Percentiles rank a stretch among this genome's conserved stretches.
phyloP scores from a whole-genome alignment of 2,797 vertebrate genomes.

The Furcifer pardalis region DNA sequence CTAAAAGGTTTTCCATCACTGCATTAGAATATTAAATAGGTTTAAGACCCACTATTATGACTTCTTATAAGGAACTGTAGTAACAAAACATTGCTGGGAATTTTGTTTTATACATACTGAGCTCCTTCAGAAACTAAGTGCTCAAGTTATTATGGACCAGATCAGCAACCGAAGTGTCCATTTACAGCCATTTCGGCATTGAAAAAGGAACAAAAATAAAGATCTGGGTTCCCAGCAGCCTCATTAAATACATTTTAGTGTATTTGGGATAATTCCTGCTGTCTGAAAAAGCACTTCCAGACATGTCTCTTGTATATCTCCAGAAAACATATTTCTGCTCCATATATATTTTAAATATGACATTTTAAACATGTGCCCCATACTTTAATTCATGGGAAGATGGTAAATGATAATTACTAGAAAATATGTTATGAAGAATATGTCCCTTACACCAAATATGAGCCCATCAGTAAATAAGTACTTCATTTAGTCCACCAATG shows the following conservation, averaged over 20 bases:
- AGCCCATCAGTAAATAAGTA: conserved; percentile 5
- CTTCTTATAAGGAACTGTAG: background rate
- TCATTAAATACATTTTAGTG: background rate
- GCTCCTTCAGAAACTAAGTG: too few relatives aligned
- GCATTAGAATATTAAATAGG: too few relatives aligned
- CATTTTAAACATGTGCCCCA: background rate
- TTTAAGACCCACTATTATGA: background rate
- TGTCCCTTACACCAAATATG: background rate
- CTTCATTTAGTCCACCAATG: conserved; percentile 9
- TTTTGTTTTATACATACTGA: too few relatives aligned
- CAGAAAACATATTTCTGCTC: background rate
- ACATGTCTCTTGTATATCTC: background rate
- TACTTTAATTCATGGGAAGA: background rate
- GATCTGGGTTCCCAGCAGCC: background rate
- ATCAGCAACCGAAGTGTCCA: background rate
- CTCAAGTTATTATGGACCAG: too few relatives aligned
- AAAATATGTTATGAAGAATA: background rate
- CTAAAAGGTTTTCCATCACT: too few relatives aligned
- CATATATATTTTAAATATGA: background rate
- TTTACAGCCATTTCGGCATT: background rate
- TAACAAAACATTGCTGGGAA: background rate
- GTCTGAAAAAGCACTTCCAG: background rate
- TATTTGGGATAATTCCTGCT: background rate
- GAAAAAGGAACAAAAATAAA: background rate
- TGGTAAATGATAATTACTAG: background rate